phyloP scores from a whole-genome alignment of 2,797 vertebrate genomes.

The Thripadectes ignobilis region DNA sequence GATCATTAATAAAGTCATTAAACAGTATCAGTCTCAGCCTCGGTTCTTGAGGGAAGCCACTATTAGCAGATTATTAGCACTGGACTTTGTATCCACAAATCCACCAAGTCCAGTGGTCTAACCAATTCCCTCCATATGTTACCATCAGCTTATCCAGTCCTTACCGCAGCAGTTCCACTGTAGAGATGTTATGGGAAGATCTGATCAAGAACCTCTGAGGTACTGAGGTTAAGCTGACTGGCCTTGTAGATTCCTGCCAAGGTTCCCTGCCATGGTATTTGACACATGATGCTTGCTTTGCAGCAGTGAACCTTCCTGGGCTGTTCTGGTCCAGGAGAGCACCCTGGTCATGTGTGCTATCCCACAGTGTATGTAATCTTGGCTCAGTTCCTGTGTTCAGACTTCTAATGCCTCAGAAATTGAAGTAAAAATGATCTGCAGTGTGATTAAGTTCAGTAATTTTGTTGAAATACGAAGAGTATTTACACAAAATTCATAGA shows the following conservation, averaged over 20 bases:
- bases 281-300: background rate
- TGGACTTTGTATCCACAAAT: background rate
- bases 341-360: background rate
- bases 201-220: background rate
- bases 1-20: background rate
- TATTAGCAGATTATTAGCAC: background rate
- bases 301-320: background rate
- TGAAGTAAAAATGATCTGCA: background rate
- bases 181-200: background rate
- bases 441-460: background rate
- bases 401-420: background rate
- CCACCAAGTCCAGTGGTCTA: background rate
- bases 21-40: background rate
- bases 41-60: background rate
- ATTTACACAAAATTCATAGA: background rate
- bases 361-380: background rate
- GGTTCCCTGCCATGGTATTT: background rate
- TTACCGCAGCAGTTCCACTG: background rate
- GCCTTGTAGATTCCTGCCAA: background rate
- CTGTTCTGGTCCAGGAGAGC: background rate
- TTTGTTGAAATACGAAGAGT: background rate
- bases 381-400: background rate
- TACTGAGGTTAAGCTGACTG: background rate
- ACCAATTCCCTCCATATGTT: fast-evolving
- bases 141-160: background rate